Percentiles rank a stretch among this genome's conserved stretches.
Evolutionary conservation across 2,888 invertebrate species (phyloP).

Genomic region (Platycheirus rosarum): DNA sequence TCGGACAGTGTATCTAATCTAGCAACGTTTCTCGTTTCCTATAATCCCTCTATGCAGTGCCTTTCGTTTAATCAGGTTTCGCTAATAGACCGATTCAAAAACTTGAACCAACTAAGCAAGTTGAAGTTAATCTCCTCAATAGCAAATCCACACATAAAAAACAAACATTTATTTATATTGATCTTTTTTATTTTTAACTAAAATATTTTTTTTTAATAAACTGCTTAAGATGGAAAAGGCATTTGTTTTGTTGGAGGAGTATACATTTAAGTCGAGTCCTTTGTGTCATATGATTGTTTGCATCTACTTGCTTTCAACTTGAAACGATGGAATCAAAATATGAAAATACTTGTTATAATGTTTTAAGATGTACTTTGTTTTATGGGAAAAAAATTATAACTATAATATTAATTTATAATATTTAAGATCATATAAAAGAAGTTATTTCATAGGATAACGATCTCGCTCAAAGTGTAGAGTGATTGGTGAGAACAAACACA

Average conservation of each 20-base stretch:
- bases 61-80: too few relatives aligned
- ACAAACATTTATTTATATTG: constrained; percentile 28
- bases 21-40: too few relatives aligned
- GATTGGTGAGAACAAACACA: constrained; percentile 31
- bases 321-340: constrained; percentile 1
- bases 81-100: too few relatives aligned
- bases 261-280: constrained; percentile 1
- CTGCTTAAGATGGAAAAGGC: constrained; percentile 52
- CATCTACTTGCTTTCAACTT: not conserved
- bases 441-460: constrained; percentile 18
- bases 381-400: not conserved
- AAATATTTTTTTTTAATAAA: constrained; percentile 65
- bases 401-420: constrained; percentile 1
- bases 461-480: constrained; percentile 15
- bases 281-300: not conserved
- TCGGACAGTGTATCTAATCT: too few relatives aligned
- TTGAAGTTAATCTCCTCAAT: too few relatives aligned
- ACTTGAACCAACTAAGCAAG: too few relatives aligned
- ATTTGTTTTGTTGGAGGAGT: constrained; percentile 24
- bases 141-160: too few relatives aligned
- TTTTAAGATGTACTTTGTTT: not conserved
- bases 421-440: constrained; percentile 9
- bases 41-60: too few relatives aligned
- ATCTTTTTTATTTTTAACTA: constrained; percentile 66
- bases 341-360: not conserved